Evolutionary conservation across 2,888 invertebrate species (phyloP).

Genomic region (Oscheius sp.): DNA sequence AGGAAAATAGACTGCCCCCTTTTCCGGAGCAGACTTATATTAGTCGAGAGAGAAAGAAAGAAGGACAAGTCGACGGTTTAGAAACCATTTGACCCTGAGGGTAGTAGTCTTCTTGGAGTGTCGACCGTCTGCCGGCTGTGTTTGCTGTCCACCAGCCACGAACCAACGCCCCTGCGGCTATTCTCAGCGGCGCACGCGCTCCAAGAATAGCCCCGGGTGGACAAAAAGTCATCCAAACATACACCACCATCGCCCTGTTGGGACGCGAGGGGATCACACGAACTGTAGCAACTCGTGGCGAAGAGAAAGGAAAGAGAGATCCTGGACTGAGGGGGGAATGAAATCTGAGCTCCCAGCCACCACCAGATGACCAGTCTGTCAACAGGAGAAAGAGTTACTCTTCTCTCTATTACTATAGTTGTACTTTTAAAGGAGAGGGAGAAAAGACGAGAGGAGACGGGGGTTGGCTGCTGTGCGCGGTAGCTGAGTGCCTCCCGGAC

Average conservation of each 20-base stretch:
- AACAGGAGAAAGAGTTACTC: neutral
- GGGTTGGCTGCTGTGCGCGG: neutral
- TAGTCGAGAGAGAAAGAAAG: neutral
- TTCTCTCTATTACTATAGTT: neutral
- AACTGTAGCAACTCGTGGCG: constrained; percentile 26
- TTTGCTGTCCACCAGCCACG: constrained; percentile 25
- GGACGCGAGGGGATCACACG: constrained; percentile 28
- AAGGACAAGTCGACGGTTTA: neutral
- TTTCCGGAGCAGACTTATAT: neutral
- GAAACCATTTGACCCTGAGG: neutral
- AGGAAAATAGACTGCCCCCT: neutral
- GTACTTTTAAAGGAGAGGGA: neutral
- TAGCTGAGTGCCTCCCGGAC: constrained; percentile 9
- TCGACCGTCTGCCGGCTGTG: constrained; percentile 25
- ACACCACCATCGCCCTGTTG: neutral
- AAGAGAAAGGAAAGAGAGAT: neutral
- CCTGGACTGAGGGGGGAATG: neutral
- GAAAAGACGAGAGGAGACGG: neutral
- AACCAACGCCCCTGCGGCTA: constrained; percentile 34
- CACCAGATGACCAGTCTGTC: neutral
- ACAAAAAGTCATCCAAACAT: constrained; percentile 36
- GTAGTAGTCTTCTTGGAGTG: constrained; percentile 20
- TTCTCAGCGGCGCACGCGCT: constrained; percentile 36
- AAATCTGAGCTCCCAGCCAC: neutral
- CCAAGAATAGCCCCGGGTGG: constrained; percentile 33